A percentile compares a stretch with the other conserved stretches of the same genome.
Conservation (phyloP, 2,113 vertebrate species). For the Dipodomys stephensi region DNA sequence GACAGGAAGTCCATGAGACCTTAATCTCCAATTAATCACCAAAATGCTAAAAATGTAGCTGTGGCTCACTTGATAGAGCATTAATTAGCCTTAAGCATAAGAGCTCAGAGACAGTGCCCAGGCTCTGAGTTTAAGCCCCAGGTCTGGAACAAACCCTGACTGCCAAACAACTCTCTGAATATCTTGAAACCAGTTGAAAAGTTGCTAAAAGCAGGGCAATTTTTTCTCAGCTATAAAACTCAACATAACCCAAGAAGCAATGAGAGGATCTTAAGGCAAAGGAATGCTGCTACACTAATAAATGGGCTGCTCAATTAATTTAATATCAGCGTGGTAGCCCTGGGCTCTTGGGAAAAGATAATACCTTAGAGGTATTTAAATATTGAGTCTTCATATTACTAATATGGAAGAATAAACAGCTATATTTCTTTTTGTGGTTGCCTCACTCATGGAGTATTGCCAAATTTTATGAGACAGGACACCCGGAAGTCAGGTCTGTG, state of each 20-base stretch:
- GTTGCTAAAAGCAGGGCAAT: background rate
- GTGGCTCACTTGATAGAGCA: no score
- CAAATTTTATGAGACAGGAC: conserved; percentile 15
- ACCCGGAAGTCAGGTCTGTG: background rate
- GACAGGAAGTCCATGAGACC: no score
- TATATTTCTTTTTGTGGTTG: conserved; percentile 1
- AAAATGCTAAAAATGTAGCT: no score
- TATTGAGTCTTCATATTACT: conserved; percentile 37
- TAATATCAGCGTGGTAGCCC: background rate
- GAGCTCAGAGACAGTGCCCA: no score
- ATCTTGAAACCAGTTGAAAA: conserved; percentile 4
- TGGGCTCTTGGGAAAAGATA: background rate
- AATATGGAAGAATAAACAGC: conserved; percentile 18
- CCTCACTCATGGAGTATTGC: background rate
- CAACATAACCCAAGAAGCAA: background rate
- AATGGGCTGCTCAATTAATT: background rate
- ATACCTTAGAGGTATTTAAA: conserved; percentile 19
- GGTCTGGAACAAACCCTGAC: no score
- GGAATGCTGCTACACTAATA: background rate
- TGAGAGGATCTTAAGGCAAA: background rate
- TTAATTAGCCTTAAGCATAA: no score
- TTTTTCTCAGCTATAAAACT: background rate
- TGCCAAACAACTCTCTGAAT: background rate
- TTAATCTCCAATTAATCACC: no score
- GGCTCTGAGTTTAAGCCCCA: no score